These are phyloP conservation scores for Melanocharis versteri DNA, from an alignment of 2,113 vertebrate species.

Conservation along the genomic window DNA sequence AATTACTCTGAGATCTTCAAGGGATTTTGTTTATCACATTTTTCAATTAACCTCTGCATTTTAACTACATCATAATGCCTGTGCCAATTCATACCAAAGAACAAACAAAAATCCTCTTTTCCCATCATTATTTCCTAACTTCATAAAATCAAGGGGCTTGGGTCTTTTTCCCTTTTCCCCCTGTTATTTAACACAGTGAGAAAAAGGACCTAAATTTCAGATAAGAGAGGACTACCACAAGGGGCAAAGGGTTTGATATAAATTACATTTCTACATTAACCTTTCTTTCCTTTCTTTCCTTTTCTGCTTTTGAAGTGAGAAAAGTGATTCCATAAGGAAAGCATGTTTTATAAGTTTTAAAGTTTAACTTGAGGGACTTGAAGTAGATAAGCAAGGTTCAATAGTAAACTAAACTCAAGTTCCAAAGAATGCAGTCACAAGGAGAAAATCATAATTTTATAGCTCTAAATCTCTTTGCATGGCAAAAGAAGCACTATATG, in stretches of 20 bases:
- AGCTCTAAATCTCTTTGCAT: not conserved
- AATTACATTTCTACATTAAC: slow-evolving; percentile 75
- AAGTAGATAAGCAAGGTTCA: not conserved
- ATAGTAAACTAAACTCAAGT: not conserved
- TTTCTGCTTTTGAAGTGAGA: not conserved
- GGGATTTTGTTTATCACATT: slow-evolving; percentile 89
- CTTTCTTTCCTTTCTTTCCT: slow-evolving; percentile 31
- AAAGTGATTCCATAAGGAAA: not conserved
- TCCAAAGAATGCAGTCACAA: not conserved
- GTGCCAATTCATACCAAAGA: slow-evolving; percentile 82
- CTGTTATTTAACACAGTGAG: not conserved
- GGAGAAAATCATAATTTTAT: not conserved
- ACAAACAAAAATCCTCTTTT: slow-evolving; percentile 76
- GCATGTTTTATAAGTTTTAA: not conserved
- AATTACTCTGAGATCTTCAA: slow-evolving; percentile 82
- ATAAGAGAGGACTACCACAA: slow-evolving; percentile 71
- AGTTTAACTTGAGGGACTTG: not conserved
- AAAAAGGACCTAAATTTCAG: slow-evolving; percentile 72
- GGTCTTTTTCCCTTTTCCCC: not conserved
- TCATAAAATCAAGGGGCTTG: slow-evolving; percentile 61
- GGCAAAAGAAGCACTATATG: not conserved
- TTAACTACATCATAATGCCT: slow-evolving; percentile 84
- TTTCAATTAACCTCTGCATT: slow-evolving; percentile 96
- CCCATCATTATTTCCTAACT: slow-evolving; percentile 72
- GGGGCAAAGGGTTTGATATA: slow-evolving; percentile 76